A percentile compares a stretch with the other conserved stretches of the same genome.
These are phyloP conservation scores for Trichomalopsis sarcophagae DNA, from an alignment of 1,140 invertebrate species.

Conservation along the genomic window DNA sequence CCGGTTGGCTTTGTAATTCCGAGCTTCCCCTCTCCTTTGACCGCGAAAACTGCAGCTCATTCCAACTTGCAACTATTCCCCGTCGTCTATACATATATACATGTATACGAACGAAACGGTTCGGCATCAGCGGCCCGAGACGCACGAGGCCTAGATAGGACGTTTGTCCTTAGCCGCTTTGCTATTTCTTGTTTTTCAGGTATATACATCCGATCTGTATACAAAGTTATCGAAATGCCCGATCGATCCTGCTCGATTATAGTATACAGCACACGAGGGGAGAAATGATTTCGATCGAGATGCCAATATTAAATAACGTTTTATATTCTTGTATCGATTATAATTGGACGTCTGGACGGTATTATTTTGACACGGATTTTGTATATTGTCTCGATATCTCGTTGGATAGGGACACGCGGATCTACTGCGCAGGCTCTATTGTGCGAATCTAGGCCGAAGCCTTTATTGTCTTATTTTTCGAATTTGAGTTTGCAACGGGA, in stretches of 20 bases:
- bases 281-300: slow-evolving; percentile 35
- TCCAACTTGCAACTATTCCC: slow-evolving; percentile 71
- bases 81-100: slow-evolving; percentile 8
- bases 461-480: neutral
- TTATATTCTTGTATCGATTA: slow-evolving; percentile 35
- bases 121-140: neutral
- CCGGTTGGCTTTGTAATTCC: slow-evolving; percentile 64
- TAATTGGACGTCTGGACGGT: slow-evolving; percentile 45
- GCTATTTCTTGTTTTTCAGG: slow-evolving; percentile 50
- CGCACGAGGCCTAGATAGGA: slow-evolving; percentile 46
- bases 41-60: slow-evolving; percentile 70
- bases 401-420: neutral
- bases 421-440: too few species aligned
- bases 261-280: neutral
- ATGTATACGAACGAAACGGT: slow-evolving; percentile 32
- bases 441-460: neutral
- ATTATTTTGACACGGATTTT: slow-evolving; percentile 46
- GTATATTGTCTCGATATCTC: neutral
- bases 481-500: neutral
- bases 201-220: slow-evolving; percentile 47
- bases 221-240: slow-evolving; percentile 48
- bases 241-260: slow-evolving; percentile 27
- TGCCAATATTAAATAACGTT: slow-evolving; percentile 43
- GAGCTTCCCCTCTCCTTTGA: slow-evolving; percentile 66
- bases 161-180: slow-evolving; percentile 47